Conservation (phyloP, 1,140 invertebrate species). For the Copidosoma floridanum region DNA sequence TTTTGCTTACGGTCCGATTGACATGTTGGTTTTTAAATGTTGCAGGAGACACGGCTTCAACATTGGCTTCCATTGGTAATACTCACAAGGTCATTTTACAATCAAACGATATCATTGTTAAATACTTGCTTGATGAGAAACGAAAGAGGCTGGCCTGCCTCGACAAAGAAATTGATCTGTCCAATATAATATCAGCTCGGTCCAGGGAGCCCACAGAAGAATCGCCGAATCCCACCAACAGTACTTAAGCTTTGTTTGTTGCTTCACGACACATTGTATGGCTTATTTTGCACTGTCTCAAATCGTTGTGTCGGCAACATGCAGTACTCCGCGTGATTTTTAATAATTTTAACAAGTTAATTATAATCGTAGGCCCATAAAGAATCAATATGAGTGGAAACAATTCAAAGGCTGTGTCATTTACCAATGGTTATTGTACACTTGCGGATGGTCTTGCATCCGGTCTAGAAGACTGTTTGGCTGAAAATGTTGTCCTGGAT, state of each 20-base stretch:
- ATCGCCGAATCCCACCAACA: too few species aligned
- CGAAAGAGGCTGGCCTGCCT: too few species aligned
- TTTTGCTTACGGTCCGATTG: neutral
- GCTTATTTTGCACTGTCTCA: too few species aligned
- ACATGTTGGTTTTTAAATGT: neutral
- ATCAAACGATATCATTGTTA: conserved; percentile 24
- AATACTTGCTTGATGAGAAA: conserved; percentile 15
- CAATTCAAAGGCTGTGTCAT: conserved; percentile 33
- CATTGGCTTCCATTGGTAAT: conserved; percentile 18
- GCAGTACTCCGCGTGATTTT: too few species aligned
- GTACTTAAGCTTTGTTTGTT: too few species aligned
- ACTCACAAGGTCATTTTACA: conserved; percentile 19
- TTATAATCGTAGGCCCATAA: too few species aligned
- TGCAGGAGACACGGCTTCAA: conserved; percentile 25
- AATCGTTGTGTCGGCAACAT: too few species aligned
- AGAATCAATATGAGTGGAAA: conserved; percentile 22
- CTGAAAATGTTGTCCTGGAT: conserved; percentile 40
- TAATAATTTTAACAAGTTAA: too few species aligned
- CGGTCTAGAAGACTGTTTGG: conserved; percentile 40
- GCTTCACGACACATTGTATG: too few species aligned
- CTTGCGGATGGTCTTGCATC: conserved; percentile 39
- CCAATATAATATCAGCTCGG: too few species aligned
- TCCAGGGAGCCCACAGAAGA: too few species aligned
- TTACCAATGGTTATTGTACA: conserved; percentile 41
- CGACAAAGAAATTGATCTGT: too few species aligned